These are phyloP conservation scores for Rotaria macrura DNA, from an alignment of 2,888 invertebrate genomes.

Conservation along the genomic window DNA sequence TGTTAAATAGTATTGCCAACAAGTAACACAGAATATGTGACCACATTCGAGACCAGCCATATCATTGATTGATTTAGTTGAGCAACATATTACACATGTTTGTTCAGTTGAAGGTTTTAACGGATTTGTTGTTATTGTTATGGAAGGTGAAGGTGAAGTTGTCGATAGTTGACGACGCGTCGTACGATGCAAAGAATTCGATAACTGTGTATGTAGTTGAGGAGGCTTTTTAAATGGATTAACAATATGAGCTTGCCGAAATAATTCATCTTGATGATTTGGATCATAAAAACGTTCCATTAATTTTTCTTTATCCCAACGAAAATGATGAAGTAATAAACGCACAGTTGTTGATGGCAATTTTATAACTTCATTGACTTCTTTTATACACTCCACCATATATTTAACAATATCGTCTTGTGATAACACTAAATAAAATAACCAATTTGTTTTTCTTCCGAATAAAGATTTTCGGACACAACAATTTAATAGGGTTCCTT, in stretches of 20 bases:
- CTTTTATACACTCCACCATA: constrained; percentile 91
- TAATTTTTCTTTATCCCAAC: constrained; percentile 96
- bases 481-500: too few species aligned
- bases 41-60: constrained; percentile 63
- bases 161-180: constrained; percentile 6
- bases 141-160: not conserved
- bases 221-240: constrained; percentile 62
- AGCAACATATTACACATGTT: not conserved
- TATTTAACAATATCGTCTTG: constrained; percentile 91
- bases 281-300: constrained; percentile 77
- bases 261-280: constrained; percentile 75
- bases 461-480: too few species aligned
- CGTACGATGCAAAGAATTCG: not conserved
- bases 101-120: not conserved
- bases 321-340: constrained; percentile 88
- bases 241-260: constrained; percentile 82
- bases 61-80: not conserved
- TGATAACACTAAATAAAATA: constrained; percentile 75
- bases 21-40: constrained; percentile 83
- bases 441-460: too few species aligned
- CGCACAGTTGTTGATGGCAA: constrained; percentile 55
- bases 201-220: not conserved
- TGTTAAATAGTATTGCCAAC: constrained; percentile 92
- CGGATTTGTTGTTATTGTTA: not conserved
- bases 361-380: constrained; percentile 62